These are phyloP conservation scores for Cephus pulcher DNA, from an alignment of 2,888 invertebrate genomes.

Conservation along the genomic window DNA sequence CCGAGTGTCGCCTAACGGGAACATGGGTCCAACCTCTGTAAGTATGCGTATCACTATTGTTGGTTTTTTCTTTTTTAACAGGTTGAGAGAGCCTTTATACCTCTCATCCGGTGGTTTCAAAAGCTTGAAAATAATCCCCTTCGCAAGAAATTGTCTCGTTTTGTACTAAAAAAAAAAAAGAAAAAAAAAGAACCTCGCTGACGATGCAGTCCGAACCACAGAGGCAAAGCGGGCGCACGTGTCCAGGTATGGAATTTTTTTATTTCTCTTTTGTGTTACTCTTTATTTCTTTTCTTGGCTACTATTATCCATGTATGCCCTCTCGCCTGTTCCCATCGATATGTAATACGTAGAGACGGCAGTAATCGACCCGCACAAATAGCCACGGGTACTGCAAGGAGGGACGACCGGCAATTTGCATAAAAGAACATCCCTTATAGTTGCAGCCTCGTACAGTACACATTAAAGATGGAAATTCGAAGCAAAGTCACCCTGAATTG, in stretches of 20 bases:
- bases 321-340: background rate
- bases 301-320: background rate
- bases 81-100: constrained; percentile 28
- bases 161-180: constrained; percentile 11
- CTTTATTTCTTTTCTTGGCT: background rate
- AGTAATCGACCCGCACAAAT: background rate
- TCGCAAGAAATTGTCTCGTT: constrained; percentile 5
- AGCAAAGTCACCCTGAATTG: constrained; percentile 15
- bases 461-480: constrained; percentile 23
- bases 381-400: background rate
- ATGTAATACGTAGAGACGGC: background rate
- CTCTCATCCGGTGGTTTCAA: constrained; percentile 3
- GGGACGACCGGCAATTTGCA: constrained; percentile 36
- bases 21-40: background rate
- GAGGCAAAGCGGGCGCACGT: constrained; percentile 13
- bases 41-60: constrained; percentile 9
- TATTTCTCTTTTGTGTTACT: background rate
- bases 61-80: constrained; percentile 30
- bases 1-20: background rate
- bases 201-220: constrained; percentile 38
- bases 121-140: constrained; percentile 1
- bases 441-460: background rate
- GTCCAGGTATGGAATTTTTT: background rate
- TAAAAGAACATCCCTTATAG: constrained; percentile 28
- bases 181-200: constrained; percentile 10